Base-by-base conservation (phyloP, 2,113 vertebrate species). In the Ictalurus punctatus region DNA sequence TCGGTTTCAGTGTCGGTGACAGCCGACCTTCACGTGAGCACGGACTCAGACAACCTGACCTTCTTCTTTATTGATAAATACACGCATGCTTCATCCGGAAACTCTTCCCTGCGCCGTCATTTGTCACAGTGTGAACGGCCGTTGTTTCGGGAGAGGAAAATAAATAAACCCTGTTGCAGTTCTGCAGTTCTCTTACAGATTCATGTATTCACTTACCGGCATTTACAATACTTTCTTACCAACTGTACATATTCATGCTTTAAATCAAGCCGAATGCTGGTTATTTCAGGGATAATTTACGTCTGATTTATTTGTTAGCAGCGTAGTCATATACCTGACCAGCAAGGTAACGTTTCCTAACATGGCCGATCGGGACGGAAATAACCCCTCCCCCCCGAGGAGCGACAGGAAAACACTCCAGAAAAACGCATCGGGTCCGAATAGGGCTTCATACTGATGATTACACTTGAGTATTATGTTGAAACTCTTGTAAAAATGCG, bases 11-110 rank as follows among this genome's bases (percentile, higher is more conserved):
- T 5, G 34, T 4, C 12, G 0, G n/a, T 83, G 81, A 83, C 81
- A 83, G 81, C 81, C 37, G 81, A 83, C 81, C 81, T 83, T 83
- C 81, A 40, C 63, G 34, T 40, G 19, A 61, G 58, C 5, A 5
- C 34, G 59, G 23, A 63, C 81, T 63, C 30, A 27, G 63, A 83
- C 81, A 63, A 83, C 10, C 81, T 83, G 54, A 83, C 81, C 81
- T 83, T 61, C 81, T 40, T 83, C 34, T 63, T 61, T 83, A 83
- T 83, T 40, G 81, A 83, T 83, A 27, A 58, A 83, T 44, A 6
- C 58, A 14, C 9, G 12, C 58, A 25, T 19, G 12, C 81, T 83
- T 40, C 63, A 63, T 61, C 81, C 81, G 14, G 63, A 83, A 83
- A 83, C 61, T 63, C 81, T 63, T 83, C 44, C 34, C 58, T 40